Conservation (phyloP, 2,888 invertebrate species). For the Drosophila meridiana region DNA sequence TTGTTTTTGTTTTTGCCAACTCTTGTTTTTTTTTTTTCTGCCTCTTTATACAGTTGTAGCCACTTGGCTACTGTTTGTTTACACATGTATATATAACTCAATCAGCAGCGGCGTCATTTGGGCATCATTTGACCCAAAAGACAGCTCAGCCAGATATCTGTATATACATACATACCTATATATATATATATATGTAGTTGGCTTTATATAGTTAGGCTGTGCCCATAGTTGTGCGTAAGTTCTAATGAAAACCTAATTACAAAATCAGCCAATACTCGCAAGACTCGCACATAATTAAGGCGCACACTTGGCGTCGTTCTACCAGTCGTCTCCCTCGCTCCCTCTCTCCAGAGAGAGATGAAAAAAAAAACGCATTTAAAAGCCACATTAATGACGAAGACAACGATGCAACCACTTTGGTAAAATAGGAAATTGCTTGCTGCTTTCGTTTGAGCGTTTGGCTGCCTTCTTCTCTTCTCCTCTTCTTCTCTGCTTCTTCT, state of each 20-base stretch:
- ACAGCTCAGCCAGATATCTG: not conserved
- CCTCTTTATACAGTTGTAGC: slow-evolving; percentile 29
- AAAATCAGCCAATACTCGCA: slow-evolving; percentile 81
- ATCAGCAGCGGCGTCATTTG: slow-evolving; percentile 62
- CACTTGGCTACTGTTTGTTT: slow-evolving; percentile 81
- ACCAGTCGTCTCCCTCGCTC: slow-evolving; percentile 3
- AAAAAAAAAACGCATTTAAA: slow-evolving; percentile 82
- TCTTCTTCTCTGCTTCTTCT: slow-evolving; percentile 55
- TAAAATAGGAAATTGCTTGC: slow-evolving; percentile 82
- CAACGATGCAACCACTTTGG: slow-evolving; percentile 79
- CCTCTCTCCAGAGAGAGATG: not conserved
- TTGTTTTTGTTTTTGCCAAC: slow-evolving; percentile 16
- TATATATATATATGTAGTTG: slow-evolving; percentile 7
- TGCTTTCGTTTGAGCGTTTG: slow-evolving; percentile 77
- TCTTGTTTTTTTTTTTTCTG: slow-evolving; percentile 1
- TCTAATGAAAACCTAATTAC: slow-evolving; percentile 82
- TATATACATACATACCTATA: not conserved
- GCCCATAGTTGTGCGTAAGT: slow-evolving; percentile 76
- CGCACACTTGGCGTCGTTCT: slow-evolving; percentile 74
- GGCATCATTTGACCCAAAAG: slow-evolving; percentile 68
- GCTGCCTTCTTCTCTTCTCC: slow-evolving; percentile 53
- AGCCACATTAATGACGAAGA: slow-evolving; percentile 82
- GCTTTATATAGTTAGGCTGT: slow-evolving; percentile 19
- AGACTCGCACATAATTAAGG: slow-evolving; percentile 83
- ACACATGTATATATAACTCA: slow-evolving; percentile 79